Percentiles rank a stretch among this genome's conserved stretches.
Evolutionary conservation across 2,888 invertebrate species (phyloP).

Genomic region (Drosophila ezoana): DNA sequence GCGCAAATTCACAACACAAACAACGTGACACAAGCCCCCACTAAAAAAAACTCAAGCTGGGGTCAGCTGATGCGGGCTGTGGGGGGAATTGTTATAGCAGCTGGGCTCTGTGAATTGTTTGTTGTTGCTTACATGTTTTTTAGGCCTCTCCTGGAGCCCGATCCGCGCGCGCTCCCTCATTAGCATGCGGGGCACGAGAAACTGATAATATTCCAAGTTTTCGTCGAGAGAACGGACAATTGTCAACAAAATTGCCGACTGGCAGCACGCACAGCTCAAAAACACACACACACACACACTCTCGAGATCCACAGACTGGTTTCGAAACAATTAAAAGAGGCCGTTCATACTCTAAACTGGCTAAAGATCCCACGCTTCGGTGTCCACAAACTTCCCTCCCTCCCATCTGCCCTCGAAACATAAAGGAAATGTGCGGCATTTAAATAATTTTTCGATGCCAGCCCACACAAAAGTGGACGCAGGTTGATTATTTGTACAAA

Average conservation of each 20-base stretch:
- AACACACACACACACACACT: constrained; percentile 5
- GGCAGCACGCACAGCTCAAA: constrained; percentile 62
- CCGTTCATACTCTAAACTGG: constrained; percentile 24
- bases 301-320: constrained; percentile 44
- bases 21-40: constrained; percentile 62
- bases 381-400: not conserved
- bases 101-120: constrained; percentile 60
- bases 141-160: constrained; percentile 27
- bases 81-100: constrained; percentile 30
- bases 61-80: constrained; percentile 2
- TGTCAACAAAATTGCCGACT: constrained; percentile 69
- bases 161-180: constrained; percentile 49
- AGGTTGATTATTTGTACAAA: constrained; percentile 67
- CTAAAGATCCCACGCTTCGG: constrained; percentile 69
- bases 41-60: constrained; percentile 12
- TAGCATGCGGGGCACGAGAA: constrained; percentile 74
- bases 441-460: constrained; percentile 69
- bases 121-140: constrained; percentile 62
- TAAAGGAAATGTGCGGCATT: constrained; percentile 68
- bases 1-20: constrained; percentile 69
- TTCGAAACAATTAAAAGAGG: constrained; percentile 60
- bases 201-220: constrained; percentile 59
- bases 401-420: constrained; percentile 2
- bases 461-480: constrained; percentile 57
- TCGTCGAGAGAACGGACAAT: constrained; percentile 56